These are phyloP conservation scores for Numenius arquata DNA, from an alignment of 2,113 vertebrate genomes.

Conservation along the genomic window DNA sequence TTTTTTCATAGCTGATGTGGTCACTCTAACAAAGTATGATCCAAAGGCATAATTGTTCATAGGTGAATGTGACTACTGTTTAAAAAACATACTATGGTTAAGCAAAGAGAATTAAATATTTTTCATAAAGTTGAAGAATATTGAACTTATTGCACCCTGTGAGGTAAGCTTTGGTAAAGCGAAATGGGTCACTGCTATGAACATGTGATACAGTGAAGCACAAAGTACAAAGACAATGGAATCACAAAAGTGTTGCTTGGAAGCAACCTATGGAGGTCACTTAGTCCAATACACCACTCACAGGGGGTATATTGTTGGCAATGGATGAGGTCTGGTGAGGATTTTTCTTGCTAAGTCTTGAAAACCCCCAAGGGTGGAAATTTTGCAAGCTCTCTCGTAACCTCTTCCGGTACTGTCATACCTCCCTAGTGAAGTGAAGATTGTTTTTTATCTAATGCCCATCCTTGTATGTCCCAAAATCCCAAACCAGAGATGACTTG, in stretches of 20 bases:
- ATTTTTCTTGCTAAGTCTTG: not conserved
- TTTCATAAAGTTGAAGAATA: not conserved
- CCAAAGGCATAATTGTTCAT: not conserved
- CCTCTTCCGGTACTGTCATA: not conserved
- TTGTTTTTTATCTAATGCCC: not conserved
- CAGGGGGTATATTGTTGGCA: accelerated
- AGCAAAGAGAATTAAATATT: not conserved
- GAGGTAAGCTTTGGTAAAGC: accelerated
- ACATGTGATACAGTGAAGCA: accelerated
- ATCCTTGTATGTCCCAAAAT: not conserved
- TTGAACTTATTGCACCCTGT: not conserved
- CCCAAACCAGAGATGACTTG: not conserved
- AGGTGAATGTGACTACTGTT: not conserved
- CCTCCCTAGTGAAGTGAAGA: not conserved
- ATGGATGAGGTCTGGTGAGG: not conserved
- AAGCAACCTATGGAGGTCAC: not conserved
- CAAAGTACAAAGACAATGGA: not conserved
- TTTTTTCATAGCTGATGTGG: not conserved
- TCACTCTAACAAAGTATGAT: not conserved
- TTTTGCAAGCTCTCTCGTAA: accelerated
- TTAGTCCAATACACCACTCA: too few species aligned
- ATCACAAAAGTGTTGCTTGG: not conserved
- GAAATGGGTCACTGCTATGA: not conserved
- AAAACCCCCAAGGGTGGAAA: not conserved
- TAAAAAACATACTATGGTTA: not conserved